A percentile compares a stretch with the other conserved stretches of the same genome.
Evolutionary conservation across 2,888 invertebrate genomes (phyloP).

Genomic region (Drosophila affinis): DNA sequence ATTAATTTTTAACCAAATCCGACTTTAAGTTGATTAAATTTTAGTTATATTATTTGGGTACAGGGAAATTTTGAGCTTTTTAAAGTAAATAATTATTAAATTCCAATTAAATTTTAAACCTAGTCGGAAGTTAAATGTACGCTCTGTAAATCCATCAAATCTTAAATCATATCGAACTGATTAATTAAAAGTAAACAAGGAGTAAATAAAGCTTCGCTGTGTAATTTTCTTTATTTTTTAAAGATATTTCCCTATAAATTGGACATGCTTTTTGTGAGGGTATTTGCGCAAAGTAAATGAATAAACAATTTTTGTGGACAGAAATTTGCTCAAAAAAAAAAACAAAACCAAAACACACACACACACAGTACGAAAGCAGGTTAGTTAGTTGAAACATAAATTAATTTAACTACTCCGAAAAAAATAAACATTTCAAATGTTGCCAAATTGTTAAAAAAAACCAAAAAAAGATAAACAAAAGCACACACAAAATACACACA

Average conservation of each 20-base stretch:
- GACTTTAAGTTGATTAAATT: too few relatives aligned
- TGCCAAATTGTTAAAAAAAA: conserved; percentile 53
- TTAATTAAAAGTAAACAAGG: neutral
- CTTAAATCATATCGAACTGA: neutral
- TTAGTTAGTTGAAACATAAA: conserved; percentile 35
- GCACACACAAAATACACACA: conserved; percentile 25
- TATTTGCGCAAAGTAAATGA: conserved; percentile 8
- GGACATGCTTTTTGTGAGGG: conserved; percentile 4
- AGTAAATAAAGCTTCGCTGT: too few relatives aligned
- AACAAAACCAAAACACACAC: conserved; percentile 3
- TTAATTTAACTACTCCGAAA: conserved; percentile 29
- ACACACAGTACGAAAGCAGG: conserved; percentile 15
- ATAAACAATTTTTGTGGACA: conserved; percentile 9
- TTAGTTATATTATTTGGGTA: too few relatives aligned
- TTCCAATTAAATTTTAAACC: neutral
- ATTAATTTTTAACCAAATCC: too few relatives aligned
- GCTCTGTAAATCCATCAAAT: neutral
- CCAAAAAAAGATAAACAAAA: conserved; percentile 1
- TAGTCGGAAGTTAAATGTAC: neutral
- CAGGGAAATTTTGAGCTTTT: too few relatives aligned
- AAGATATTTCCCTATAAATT: neutral
- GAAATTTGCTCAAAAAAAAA: conserved; percentile 4
- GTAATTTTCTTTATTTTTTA: neutral
- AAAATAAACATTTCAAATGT: conserved; percentile 43
- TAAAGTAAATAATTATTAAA: too few relatives aligned